These are phyloP conservation scores for Sebastes jordani DNA, from an alignment of 2,797 vertebrate genomes.

Conservation along the genomic window DNA sequence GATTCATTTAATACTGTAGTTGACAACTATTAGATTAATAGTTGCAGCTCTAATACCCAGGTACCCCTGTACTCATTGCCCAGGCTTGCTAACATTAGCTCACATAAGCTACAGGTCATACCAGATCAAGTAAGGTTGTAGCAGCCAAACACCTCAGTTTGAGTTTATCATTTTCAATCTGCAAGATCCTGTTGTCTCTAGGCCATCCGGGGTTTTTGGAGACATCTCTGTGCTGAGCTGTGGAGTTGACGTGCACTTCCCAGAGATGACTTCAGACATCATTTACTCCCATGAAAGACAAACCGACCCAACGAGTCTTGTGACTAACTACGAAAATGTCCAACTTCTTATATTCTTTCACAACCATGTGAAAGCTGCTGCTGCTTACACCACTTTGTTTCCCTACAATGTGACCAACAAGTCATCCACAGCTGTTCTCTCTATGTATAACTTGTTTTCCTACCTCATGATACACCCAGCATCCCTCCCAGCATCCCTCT, in stretches of 20 bases:
- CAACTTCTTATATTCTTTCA: not conserved
- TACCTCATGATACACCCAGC: constrained; percentile 10
- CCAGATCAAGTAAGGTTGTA: not conserved
- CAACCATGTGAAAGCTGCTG: not conserved
- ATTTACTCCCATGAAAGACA: not conserved
- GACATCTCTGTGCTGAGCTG: not conserved
- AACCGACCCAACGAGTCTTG: not conserved
- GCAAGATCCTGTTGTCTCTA: not conserved
- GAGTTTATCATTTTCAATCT: not conserved
- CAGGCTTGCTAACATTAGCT: not conserved
- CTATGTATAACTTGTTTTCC: constrained; percentile 42
- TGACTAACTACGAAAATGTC: not conserved
- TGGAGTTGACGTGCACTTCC: not conserved
- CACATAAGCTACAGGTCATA: not conserved
- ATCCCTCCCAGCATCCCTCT: constrained; percentile 28
- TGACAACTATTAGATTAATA: too few species aligned
- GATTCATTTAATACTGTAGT: too few species aligned
- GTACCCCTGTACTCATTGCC: not conserved
- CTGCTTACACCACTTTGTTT: not conserved
- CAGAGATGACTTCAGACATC: not conserved
- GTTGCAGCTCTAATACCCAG: too few species aligned
- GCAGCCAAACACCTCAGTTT: not conserved
- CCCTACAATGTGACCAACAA: not conserved
- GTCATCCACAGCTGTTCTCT: constrained; percentile 25
- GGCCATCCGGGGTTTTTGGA: not conserved